Evolutionary conservation across 1,140 invertebrate genomes (phyloP), one percentile per base, ranked within the genome.

Genomic region (Phymastichus coffea): DNA sequence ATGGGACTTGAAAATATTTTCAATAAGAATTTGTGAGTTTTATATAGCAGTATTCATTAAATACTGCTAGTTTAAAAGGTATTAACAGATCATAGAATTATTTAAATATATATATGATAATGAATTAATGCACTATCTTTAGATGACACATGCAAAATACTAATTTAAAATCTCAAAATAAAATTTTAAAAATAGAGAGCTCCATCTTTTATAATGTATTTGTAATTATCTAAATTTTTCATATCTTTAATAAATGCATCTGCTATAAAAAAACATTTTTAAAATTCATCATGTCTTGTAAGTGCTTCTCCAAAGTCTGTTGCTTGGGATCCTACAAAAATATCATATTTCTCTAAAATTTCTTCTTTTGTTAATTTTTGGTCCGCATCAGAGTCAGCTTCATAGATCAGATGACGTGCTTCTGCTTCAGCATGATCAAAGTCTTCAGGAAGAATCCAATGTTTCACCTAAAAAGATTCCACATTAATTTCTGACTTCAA

Each of bases 281-380:
- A 96, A 79, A 97, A 95, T 80, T 96, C 94, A 69, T 99, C 97
- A 73, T 99, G 97, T 67, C 93, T 85, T 0, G 88, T 86, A 3
- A 99, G 80, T 7, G 95, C 95, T 77, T 98, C 95, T 1, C 97
- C 97, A 78, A 98, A 99, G 80, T 99, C 97, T 0, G 97, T 99
- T 0, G 95, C 97, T 76, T 99, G 96, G 14, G 95, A 98, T 26
- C 97, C 96, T 1, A 99, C 97, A 78, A 99, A 99, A 1, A 98
- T 80, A 77, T 99, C 97, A 76, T 98, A 98, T 74, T 98, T 98
- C 33, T 90, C 87, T 0, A 99, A 75, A 49, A 99, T 91, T 82
- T 99, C 97, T 6, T 89, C 86, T 76, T 94, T 95, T 3, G 89
- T 93, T 6, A 99, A 81, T 72, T 91, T 88, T 62, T 93, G 88